Percentiles rank a stretch among this genome's conserved stretches.
Evolutionary conservation across 1,140 invertebrate genomes (phyloP).

Genomic region (Harlomillsia oculata): DNA sequence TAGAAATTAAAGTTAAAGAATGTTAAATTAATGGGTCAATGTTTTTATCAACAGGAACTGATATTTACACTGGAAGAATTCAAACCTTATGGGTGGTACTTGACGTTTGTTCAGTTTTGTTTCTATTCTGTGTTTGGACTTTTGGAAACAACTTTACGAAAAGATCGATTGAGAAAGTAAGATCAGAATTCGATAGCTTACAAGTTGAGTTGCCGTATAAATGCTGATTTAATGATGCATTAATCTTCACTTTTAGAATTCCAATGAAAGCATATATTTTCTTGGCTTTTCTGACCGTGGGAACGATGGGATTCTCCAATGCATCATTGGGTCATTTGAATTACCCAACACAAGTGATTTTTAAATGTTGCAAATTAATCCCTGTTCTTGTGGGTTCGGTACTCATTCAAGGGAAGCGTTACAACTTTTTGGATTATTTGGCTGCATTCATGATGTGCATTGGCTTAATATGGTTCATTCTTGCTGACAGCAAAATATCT

Average conservation of each 20-base stretch:
- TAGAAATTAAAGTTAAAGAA: not conserved
- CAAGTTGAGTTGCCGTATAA: not conserved
- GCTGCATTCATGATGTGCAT: conserved; percentile 80
- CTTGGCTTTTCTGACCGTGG: conserved; percentile 75
- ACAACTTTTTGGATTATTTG: conserved; percentile 69
- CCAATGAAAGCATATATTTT: conserved; percentile 69
- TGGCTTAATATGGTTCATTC: conserved; percentile 81
- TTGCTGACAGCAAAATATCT: conserved; percentile 80
- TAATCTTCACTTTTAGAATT: conserved; percentile 54
- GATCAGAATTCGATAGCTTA: too few relatives aligned
- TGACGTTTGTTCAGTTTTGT: conserved; percentile 83
- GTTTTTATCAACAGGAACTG: conserved; percentile 55
- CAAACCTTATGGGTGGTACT: conserved; percentile 79
- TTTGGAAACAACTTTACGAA: conserved; percentile 58
- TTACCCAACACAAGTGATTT: conserved; percentile 88
- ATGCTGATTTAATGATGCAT: not conserved
- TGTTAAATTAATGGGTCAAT: conserved; percentile 1
- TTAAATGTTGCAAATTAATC: conserved; percentile 93
- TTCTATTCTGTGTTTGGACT: conserved; percentile 74
- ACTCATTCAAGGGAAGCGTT: conserved; percentile 81
- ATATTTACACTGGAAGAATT: conserved; percentile 84
- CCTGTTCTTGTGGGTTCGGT: conserved; percentile 87
- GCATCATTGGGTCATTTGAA: conserved; percentile 89
- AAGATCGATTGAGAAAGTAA: conserved; percentile 58
- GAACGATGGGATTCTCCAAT: conserved; percentile 94